A percentile compares a stretch with the other conserved stretches of the same genome.
These are phyloP conservation scores for Pantherophis alleghaniensis DNA, from an alignment of 2,797 vertebrate genomes.

Conservation along the genomic window DNA sequence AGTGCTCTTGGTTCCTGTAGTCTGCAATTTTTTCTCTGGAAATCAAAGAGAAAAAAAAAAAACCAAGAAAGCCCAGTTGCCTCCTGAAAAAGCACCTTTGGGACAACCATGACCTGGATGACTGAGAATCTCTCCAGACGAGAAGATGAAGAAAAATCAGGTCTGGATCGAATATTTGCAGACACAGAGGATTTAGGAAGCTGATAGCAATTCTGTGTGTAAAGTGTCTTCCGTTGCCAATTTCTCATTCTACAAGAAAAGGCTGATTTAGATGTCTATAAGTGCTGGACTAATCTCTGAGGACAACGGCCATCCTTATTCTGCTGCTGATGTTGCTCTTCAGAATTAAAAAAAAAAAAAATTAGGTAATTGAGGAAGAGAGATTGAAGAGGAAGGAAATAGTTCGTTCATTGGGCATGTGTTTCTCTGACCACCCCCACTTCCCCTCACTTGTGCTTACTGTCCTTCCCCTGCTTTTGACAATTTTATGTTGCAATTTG, in stretches of 20 bases:
- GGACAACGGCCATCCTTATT: slow-evolving; percentile 37
- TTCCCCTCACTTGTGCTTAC: not conserved
- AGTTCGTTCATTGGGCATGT: not conserved
- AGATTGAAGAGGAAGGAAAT: not conserved
- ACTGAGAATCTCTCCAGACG: not conserved
- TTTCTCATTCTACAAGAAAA: slow-evolving; percentile 48
- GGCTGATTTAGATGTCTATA: slow-evolving; percentile 26
- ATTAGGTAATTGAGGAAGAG: not conserved
- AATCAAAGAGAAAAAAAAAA: not conserved
- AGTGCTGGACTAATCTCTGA: slow-evolving; percentile 17
- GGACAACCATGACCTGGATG: not conserved
- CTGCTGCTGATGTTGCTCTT: not conserved
- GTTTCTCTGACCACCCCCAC: slow-evolving; percentile 12
- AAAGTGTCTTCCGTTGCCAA: not conserved
- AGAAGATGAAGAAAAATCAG: not conserved
- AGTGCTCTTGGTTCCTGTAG: not conserved
- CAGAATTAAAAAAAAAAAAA: not conserved
- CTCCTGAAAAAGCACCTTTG: not conserved
- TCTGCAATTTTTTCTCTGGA: not conserved
- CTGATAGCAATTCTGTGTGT: not conserved
- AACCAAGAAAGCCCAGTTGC: not conserved
- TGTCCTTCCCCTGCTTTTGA: not conserved
- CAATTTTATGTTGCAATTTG: slow-evolving; percentile 23
- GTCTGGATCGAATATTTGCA: not conserved
- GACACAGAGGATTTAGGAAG: not conserved